Conservation (phyloP, 2,797 vertebrate species). For the Discoglossus pictus region DNA sequence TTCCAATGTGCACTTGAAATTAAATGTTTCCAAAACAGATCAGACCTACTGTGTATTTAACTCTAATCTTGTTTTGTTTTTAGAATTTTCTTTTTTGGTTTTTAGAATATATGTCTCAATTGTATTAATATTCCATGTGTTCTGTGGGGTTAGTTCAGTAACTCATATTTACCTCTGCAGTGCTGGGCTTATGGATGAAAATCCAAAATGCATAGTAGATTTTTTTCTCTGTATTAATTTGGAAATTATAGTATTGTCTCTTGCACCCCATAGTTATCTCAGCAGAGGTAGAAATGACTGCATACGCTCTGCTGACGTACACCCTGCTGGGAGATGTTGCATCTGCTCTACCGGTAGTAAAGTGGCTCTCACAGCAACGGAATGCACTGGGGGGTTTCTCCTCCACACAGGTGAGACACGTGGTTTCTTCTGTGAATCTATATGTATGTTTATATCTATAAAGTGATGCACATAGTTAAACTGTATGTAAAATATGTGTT, state of each 20-base stretch:
- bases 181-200: no score
- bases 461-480: no score
- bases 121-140: no score
- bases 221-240: neutral
- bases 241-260: accelerated
- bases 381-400: slow-evolving; percentile 91
- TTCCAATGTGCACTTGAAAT: no score
- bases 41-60: no score
- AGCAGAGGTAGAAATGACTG: slow-evolving; percentile 93
- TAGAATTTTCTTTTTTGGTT: no score
- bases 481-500: no score
- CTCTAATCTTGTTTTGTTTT: no score
- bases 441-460: no score
- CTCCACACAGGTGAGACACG: slow-evolving; percentile 82
- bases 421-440: neutral
- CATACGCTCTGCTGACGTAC: slow-evolving; percentile 88
- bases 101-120: no score
- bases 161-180: neutral
- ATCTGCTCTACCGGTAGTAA: slow-evolving; percentile 87
- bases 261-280: slow-evolving; percentile 78
- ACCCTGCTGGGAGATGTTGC: slow-evolving; percentile 85
- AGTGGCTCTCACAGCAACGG: slow-evolving; percentile 92
- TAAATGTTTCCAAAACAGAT: no score
- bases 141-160: neutral
- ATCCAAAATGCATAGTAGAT: no score